Base-by-base conservation (phyloP, 1,140 invertebrate genomes). In the Epicauta chinensis region DNA sequence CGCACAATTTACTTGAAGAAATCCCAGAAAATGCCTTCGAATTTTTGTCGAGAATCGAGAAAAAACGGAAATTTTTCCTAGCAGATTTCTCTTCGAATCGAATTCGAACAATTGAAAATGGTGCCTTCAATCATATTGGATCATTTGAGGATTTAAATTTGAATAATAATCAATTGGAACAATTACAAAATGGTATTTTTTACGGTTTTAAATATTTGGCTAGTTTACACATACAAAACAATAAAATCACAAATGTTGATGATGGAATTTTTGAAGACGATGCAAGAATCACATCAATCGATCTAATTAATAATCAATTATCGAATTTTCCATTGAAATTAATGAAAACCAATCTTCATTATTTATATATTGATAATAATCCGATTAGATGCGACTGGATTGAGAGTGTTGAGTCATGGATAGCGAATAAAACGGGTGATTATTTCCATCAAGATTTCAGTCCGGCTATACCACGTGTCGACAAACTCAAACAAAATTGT, bases 161-260 rank as follows among this genome's bases (percentile, higher is more conserved):
- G 4, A 36, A 37, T 7, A 23, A 16, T 16, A 47, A 47, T 16
- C 35, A 38, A 9, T 29, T 47, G 34, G 35, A 47, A 17, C 34
- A 47, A 38, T 12, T 47, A 5, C 5, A 37, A 16, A 47, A 47
- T 14, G 45, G 34, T 2, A 38, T 47, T 34, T 47, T 47, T 23
- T 34, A 32, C 10, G 23, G 38, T 0, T 7, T 47, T 6, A 14
- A 13, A 13, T 47, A 23, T 23, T 23, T 23, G 7, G 23, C 23
- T 7, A 23, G 23, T 23, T 16, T 47, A 9, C 38, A 47, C 16
- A 11, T 47, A 3, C 32, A 47, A 3, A 23, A 38, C 12, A 47
- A 47, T 23, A 32, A 37, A 17, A 47, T 47, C 37, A 16, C 10
- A 1, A 23, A 5, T 29, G 38, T 47, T 29, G 45, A 16, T 15